phyloP scores from a whole-genome alignment of 2,888 invertebrate genomes.

The Halocaridina rubra region DNA sequence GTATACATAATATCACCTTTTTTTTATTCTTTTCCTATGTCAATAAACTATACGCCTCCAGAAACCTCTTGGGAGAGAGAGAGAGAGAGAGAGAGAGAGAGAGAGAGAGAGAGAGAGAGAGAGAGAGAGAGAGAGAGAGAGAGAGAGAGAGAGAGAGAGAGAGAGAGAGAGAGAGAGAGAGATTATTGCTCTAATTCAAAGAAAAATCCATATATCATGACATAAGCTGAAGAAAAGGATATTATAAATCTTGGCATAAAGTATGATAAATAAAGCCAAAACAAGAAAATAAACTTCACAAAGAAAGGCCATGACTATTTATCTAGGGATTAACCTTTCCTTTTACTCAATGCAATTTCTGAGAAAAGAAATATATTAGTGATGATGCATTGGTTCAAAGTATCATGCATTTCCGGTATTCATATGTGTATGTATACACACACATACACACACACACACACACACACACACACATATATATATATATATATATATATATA shows the following conservation, averaged over 20 bases:
- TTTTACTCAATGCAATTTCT: too few relatives aligned
- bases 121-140: not conserved
- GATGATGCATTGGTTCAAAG: not conserved
- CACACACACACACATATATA: not conserved
- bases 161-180: not conserved
- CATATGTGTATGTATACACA: not conserved
- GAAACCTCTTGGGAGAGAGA: not conserved
- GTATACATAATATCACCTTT: not conserved
- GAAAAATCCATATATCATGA: too few relatives aligned
- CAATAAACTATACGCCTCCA: not conserved
- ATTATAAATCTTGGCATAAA: too few relatives aligned
- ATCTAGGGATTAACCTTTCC: too few relatives aligned
- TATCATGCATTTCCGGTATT: not conserved
- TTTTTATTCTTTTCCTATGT: not conserved
- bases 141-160: not conserved
- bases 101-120: not conserved
- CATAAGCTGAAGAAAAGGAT: too few relatives aligned
- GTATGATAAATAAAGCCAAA: too few relatives aligned
- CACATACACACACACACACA: not conserved
- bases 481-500: conserved; percentile 1
- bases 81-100: not conserved
- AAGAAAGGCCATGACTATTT: too few relatives aligned
- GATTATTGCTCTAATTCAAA: not conserved
- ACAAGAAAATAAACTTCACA: too few relatives aligned
- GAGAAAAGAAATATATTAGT: not conserved